Evolutionary conservation across 2,797 vertebrate genomes (phyloP).

Genomic region (Pantherophis vulpinus): DNA sequence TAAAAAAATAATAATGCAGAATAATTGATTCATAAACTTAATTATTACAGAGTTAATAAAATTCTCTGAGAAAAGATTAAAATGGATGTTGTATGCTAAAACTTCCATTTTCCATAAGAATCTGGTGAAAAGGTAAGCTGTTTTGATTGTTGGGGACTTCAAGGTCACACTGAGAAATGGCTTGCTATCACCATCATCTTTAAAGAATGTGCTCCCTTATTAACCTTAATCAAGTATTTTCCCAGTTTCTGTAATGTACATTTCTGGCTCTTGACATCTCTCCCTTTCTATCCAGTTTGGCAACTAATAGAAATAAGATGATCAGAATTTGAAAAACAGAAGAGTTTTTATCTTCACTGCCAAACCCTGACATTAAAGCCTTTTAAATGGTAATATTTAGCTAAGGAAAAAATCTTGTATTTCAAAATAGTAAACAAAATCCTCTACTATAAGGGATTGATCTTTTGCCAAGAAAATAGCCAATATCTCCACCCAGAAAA

Average conservation of each 20-base stretch:
- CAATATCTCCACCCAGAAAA: constrained; percentile 45
- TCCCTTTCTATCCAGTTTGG: not conserved
- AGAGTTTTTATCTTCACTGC: not conserved
- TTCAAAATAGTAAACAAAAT: constrained; percentile 36
- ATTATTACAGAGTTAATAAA: not conserved
- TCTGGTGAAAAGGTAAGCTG: not conserved
- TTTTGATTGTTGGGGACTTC: not conserved
- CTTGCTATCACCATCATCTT: not conserved
- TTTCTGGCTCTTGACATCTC: not conserved
- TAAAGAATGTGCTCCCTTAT: not conserved
- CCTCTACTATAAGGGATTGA: constrained; percentile 23
- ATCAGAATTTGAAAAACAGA: not conserved
- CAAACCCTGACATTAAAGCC: constrained; percentile 36
- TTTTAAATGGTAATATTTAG: constrained; percentile 15
- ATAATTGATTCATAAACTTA: not conserved
- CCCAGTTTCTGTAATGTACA: not conserved
- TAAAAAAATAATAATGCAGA: not conserved
- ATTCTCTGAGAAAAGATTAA: not conserved
- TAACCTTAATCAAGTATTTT: not conserved
- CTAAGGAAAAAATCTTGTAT: constrained; percentile 22
- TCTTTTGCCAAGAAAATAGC: constrained; percentile 21
- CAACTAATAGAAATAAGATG: not conserved
- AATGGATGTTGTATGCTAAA: not conserved
- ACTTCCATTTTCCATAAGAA: not conserved
- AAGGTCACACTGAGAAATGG: not conserved